phyloP scores from a whole-genome alignment of 1,140 invertebrate species.

The Habropoda laboriosa region DNA sequence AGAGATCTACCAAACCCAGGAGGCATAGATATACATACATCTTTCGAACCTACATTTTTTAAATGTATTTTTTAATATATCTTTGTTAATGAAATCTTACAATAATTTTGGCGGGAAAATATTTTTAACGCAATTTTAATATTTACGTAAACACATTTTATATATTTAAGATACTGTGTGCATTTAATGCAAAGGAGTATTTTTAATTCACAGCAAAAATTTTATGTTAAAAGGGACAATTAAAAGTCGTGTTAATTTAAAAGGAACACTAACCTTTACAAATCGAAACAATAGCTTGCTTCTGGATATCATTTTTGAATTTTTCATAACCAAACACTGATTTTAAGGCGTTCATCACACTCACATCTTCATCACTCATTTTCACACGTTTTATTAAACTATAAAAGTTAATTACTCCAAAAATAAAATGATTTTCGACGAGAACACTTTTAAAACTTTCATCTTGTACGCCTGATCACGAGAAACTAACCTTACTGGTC shows the following conservation, averaged over 20 bases:
- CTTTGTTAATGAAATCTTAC: not conserved
- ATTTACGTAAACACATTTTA: too few species aligned
- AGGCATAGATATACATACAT: conserved; percentile 29
- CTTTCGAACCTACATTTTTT: not conserved
- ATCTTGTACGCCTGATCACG: not conserved
- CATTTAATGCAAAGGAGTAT: not conserved
- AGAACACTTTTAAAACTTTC: not conserved
- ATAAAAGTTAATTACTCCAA: not conserved
- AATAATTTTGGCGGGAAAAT: not conserved
- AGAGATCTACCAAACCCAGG: conserved; percentile 12
- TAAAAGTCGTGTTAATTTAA: not conserved
- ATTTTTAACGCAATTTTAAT: too few species aligned
- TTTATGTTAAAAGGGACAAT: not conserved
- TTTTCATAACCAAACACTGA: not conserved
- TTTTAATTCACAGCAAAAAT: not conserved
- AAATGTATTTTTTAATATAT: not conserved
- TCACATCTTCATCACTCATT: not conserved
- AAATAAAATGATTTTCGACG: not conserved
- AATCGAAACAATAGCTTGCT: not conserved
- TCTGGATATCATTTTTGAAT: conserved; percentile 11
- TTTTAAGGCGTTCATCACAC: not conserved
- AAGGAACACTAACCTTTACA: not conserved
- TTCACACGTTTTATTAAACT: not conserved
- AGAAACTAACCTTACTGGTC: not conserved
- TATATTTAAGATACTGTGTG: not conserved